phyloP scores from a whole-genome alignment of 2,113 vertebrate genomes.

The Gymnogyps californianus region DNA sequence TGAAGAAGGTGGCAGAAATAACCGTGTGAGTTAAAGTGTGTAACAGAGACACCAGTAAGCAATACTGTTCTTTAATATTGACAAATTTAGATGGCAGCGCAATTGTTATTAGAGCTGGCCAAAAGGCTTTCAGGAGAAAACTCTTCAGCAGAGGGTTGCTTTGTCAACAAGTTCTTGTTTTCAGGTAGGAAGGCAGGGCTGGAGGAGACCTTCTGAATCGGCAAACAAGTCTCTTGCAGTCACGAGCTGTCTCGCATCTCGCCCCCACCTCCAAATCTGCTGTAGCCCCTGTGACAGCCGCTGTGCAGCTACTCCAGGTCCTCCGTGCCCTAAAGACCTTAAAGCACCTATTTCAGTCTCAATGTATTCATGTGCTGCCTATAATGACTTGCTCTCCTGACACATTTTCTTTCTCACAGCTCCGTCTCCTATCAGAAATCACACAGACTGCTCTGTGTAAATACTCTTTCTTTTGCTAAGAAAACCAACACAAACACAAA shows the following conservation, averaged over 20 bases:
- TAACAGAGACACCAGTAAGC: background rate
- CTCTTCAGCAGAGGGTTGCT: background rate
- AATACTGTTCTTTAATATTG: background rate
- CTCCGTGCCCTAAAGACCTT: background rate
- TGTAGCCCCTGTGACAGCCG: background rate
- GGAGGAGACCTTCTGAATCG: background rate
- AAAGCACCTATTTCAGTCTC: background rate
- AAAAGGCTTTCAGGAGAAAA: background rate
- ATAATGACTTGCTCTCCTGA: background rate
- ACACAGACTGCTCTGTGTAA: background rate
- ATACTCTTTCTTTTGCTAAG: background rate
- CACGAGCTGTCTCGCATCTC: background rate
- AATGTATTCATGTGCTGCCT: background rate
- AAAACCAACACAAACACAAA: background rate
- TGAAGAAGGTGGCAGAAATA: background rate
- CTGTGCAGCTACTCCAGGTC: background rate
- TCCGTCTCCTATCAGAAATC: background rate
- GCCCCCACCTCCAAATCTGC: background rate
- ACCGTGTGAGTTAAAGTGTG: background rate
- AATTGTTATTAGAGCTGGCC: background rate
- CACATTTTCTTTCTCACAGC: background rate
- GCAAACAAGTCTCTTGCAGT: background rate
- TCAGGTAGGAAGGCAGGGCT: background rate
- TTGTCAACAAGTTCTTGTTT: no score
- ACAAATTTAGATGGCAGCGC: background rate